Evolutionary conservation across 1,140 invertebrate genomes (phyloP).

Genomic region (Proctacanthus coquilletti): DNA sequence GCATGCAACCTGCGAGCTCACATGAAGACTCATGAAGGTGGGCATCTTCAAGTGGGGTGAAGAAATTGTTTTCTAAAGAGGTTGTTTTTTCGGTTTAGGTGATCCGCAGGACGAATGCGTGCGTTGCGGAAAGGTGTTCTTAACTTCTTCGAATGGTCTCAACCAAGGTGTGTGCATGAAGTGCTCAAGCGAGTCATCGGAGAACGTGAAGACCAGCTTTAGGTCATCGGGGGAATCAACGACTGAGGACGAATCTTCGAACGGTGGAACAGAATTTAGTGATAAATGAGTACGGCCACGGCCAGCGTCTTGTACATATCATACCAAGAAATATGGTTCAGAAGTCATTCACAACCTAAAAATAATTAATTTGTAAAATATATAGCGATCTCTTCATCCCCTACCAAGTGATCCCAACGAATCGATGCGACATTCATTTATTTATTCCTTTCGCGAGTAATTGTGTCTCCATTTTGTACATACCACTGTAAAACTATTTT

Average conservation of each 20-base stretch:
- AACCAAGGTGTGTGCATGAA: conserved; percentile 15
- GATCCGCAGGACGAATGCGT: conserved; percentile 31
- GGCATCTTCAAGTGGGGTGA: too few species aligned
- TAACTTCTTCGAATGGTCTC: conserved; percentile 14
- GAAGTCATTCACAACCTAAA: too few species aligned
- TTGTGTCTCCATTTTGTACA: too few species aligned
- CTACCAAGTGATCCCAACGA: too few species aligned
- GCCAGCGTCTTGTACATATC: too few species aligned
- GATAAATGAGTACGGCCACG: conserved; percentile 7
- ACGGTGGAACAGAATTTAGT: conserved; percentile 11
- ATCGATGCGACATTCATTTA: too few species aligned
- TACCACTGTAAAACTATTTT: too few species aligned
- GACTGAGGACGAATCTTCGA: conserved; percentile 17
- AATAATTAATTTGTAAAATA: too few species aligned
- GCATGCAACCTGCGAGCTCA: conserved; percentile 59
- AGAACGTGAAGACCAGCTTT: conserved; percentile 6
- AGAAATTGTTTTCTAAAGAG: too few species aligned
- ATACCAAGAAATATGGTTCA: too few species aligned
- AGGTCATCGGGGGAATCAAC: conserved; percentile 15
- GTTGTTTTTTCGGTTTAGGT: conserved; percentile 19
- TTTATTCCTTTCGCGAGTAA: too few species aligned
- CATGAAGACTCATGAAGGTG: conserved; percentile 52
- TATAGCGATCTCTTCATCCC: too few species aligned
- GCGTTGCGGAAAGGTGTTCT: conserved; percentile 28
- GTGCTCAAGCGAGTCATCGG: conserved; percentile 10